A percentile compares a stretch with the other conserved stretches of the same genome.
These are phyloP conservation scores for Sternotherus odoratus DNA, from an alignment of 2,797 vertebrate species.

Conservation along the genomic window DNA sequence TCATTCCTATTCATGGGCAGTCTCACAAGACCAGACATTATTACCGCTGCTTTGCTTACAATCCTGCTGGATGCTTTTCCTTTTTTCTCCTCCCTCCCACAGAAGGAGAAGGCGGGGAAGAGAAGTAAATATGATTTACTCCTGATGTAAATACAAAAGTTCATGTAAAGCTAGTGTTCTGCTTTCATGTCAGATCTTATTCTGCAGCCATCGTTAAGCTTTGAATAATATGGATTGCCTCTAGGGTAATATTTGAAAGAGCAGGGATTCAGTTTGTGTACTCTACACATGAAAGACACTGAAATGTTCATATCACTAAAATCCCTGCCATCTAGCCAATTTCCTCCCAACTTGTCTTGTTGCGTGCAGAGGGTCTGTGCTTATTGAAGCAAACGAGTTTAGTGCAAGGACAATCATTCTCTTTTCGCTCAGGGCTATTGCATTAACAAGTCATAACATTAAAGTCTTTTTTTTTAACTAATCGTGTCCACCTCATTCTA, in stretches of 20 bases:
- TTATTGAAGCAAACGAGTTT: constrained; percentile 74
- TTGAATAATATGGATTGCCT: constrained; percentile 75
- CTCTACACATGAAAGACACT: constrained; percentile 69
- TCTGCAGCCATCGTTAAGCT: constrained; percentile 71
- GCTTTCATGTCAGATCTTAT: constrained; percentile 71
- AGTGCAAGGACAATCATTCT: constrained; percentile 69
- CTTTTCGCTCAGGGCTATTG: constrained; percentile 70
- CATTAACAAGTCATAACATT: constrained; percentile 69
- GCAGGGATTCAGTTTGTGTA: constrained; percentile 68
- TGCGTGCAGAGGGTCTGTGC: constrained; percentile 68
- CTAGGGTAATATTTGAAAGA: constrained; percentile 70
- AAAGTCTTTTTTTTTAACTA: constrained; percentile 34
- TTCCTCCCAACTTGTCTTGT: constrained; percentile 66
- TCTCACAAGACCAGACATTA: constrained; percentile 53
- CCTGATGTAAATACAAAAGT: constrained; percentile 66
- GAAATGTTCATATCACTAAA: constrained; percentile 52
- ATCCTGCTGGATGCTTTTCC: constrained; percentile 49
- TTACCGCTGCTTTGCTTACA: constrained; percentile 51
- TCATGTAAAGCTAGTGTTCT: constrained; percentile 56
- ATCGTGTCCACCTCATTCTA: constrained; percentile 61
- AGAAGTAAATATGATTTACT: constrained; percentile 61
- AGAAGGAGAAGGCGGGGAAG: constrained; percentile 22
- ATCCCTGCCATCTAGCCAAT: constrained; percentile 58
- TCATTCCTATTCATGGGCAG: constrained; percentile 61
- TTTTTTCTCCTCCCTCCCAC: constrained; percentile 54